Evolutionary conservation across 2,888 invertebrate genomes (phyloP).

Genomic region (Phytoseiulus persimilis): DNA sequence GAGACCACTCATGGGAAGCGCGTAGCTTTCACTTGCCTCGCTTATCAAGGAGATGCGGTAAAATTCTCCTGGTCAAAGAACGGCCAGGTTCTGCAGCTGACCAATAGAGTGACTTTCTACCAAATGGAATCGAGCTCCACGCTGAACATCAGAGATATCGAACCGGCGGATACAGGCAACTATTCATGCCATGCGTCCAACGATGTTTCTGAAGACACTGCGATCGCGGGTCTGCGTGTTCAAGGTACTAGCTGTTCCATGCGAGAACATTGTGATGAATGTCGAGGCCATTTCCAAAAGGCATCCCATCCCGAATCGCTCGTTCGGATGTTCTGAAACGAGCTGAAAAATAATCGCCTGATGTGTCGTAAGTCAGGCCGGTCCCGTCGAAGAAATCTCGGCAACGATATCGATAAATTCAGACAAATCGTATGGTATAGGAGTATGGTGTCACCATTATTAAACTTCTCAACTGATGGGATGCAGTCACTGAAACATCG

Average conservation of each 20-base stretch:
- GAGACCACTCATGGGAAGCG: background rate
- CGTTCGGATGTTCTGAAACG: too few relatives aligned
- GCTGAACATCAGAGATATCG: slow-evolving; percentile 11
- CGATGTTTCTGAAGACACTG: background rate
- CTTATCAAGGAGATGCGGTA: slow-evolving; percentile 19
- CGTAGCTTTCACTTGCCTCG: background rate
- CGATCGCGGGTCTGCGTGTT: background rate
- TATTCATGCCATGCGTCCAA: background rate
- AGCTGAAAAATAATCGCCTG: too few relatives aligned
- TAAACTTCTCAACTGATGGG: too few relatives aligned
- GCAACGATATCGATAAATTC: too few relatives aligned
- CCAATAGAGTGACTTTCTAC: background rate
- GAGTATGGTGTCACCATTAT: too few relatives aligned
- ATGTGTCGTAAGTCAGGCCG: too few relatives aligned
- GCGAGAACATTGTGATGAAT: background rate
- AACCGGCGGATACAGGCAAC: slow-evolving; percentile 17
- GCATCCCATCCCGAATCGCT: too few relatives aligned
- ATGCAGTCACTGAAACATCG: too few relatives aligned
- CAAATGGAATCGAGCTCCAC: slow-evolving; percentile 13
- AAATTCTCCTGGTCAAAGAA: slow-evolving; percentile 20
- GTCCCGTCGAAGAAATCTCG: too few relatives aligned
- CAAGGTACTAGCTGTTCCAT: background rate
- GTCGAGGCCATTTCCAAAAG: too few relatives aligned
- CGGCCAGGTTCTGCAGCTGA: background rate
- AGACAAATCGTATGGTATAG: too few relatives aligned